Base-by-base conservation (phyloP, 2,797 vertebrate genomes). In the Enteromius afrohamiltoni region DNA sequence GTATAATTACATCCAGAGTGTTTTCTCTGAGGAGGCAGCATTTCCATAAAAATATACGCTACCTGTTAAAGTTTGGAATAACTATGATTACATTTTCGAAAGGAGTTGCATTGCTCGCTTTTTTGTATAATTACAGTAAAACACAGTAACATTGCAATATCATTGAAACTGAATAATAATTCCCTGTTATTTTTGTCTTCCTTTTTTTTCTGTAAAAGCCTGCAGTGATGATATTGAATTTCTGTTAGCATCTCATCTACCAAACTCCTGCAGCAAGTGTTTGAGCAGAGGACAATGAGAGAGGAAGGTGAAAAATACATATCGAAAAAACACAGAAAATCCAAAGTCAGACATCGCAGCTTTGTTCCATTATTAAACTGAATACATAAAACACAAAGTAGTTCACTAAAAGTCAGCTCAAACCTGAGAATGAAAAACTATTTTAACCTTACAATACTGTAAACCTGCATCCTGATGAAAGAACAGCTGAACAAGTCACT, bases 311-410 rank as follows among this genome's bases (percentile, higher is more conserved):
- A 49, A 9, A 5, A 17, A 26, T 4, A 23, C 14, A 29, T 6
- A 47, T 26, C 2, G 42, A 45, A 71, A 19, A 71, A 71, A 7
- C 2, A 29, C 40, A 19, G 42, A 26, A 47, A 70, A 73, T 11
- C 8, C 47, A 31, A 51, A 51, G 23, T 51, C 8, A 31, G 14
- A 19, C 14, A 31, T 4, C 31, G 23, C 69, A 19, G 23, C 69
- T 51, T 49, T 73, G 69, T 51, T 73, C 16, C 16, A 31, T 31
- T 19, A 49, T 31, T 49, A 21, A 21, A 51, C 47, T 19, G 4
- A 73, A 51, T 21, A 73, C 70, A 73, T 73, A 31, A 49, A 47
- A 11, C 3, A 49, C 69, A 49, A 73, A n/a, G n/a, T n/a, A n/a
- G n/a, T n/a, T n/a, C n/a, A n/a, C n/a, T n/a, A n/a, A n/a, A n/a